A percentile compares a stretch with the other conserved stretches of the same genome.
Conservation (phyloP, 2,888 invertebrate genomes). For the Cataglyphis altisquamis region DNA sequence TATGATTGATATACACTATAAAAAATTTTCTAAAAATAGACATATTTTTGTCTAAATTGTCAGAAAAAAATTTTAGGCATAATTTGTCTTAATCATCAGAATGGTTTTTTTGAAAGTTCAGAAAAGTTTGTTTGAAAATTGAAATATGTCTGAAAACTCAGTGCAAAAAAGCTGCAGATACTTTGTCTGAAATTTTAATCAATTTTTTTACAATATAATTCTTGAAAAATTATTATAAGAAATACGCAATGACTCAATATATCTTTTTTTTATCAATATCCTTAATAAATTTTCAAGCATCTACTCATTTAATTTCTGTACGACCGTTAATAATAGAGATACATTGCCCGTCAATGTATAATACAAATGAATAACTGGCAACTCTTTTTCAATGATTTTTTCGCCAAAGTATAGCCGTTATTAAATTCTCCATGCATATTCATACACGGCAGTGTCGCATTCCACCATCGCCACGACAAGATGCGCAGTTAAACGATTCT, state of each 20-base stretch:
- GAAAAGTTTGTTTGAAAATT: too few relatives aligned
- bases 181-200: too few relatives aligned
- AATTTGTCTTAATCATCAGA: too few relatives aligned
- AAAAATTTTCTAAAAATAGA: too few relatives aligned
- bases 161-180: too few relatives aligned
- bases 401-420: background rate
- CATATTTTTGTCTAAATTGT: too few relatives aligned
- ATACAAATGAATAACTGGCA: slow-evolving; percentile 20
- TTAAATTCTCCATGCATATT: slow-evolving; percentile 34
- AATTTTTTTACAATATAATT: background rate
- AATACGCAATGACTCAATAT: background rate
- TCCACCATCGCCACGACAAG: slow-evolving; percentile 24
- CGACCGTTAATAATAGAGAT: background rate
- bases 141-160: too few relatives aligned
- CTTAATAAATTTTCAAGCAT: slow-evolving; percentile 10
- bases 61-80: too few relatives aligned
- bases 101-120: too few relatives aligned
- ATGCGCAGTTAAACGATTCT: slow-evolving; percentile 32
- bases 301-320: slow-evolving; percentile 18
- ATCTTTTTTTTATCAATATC: background rate
- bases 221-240: background rate
- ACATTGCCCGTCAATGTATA: background rate
- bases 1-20: background rate
- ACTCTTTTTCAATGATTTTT: slow-evolving; percentile 2
- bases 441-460: slow-evolving; percentile 24